Evolutionary conservation across 2,888 invertebrate genomes (phyloP), one percentile per base, ranked within the genome.

Genomic region (Unio delphinus): DNA sequence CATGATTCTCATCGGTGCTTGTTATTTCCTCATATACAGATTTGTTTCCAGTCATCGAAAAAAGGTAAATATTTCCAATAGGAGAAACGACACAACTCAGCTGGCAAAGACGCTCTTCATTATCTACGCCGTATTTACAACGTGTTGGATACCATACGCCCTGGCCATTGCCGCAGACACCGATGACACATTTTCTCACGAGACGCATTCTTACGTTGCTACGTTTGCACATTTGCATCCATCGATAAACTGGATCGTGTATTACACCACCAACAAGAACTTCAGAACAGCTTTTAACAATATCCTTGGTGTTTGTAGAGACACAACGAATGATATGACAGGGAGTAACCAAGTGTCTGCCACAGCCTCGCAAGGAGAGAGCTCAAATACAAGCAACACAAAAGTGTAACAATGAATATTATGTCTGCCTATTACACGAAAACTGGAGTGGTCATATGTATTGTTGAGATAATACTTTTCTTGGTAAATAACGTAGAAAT

Each of bases 71-170:
- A 61, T 1, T 26, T 23, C 34, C 56, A 28, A 18, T 20, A 26
- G 4, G 15, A 8, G 18, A 34, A 55, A 55, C 30, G 8, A 55
- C 61, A 34, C 3, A 11, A 55, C 75, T 28, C 67, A 60, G 18
- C 63, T 78, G 67, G 81, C 80, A 1, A 72, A 75, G 20, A 77
- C 79, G 18, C 62, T 80, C 8, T 75, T 79, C 34, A 56, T 77
- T 11, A 70, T 79, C 23, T 77, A 75, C 30, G 60, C 68, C 28
- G 72, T 74, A 11, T 79, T 80, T 69, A 55, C 73, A 4, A 64
- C 72, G 23, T 81, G 77, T 63, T 82, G 81, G 81, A 23, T 74
- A 7, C 81, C 81, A 7, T 82, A 79, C 70, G 74, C 76, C 8
- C 11, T 75, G 34, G 59, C 78, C 7, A 72, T 80, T 62, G 65